A percentile compares a stretch with the other conserved stretches of the same genome.
Evolutionary conservation across 2,113 vertebrate genomes (phyloP).

Genomic region (Dryoscopus gambensis): DNA sequence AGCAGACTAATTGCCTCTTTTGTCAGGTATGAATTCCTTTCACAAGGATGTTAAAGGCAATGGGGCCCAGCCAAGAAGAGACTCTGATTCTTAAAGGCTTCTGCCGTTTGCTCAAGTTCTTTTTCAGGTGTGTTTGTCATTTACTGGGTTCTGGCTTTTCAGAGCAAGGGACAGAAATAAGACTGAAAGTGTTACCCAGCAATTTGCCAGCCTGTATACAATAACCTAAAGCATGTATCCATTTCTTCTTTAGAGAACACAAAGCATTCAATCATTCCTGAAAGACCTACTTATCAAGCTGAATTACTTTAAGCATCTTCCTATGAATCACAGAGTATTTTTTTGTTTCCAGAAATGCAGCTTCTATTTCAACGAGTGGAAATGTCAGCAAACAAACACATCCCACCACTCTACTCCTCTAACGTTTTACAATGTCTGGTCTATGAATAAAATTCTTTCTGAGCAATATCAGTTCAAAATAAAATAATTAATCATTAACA

Average conservation of each 20-base stretch:
- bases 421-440: neutral
- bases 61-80: neutral
- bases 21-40: constrained; percentile 42
- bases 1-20: constrained; percentile 53
- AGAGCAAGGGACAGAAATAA: neutral
- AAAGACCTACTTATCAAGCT: constrained; percentile 3
- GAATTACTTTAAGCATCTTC: neutral
- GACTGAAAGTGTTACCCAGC: neutral
- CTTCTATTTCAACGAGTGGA: neutral
- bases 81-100: neutral
- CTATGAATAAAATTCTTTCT: neutral
- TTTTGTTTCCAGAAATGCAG: neutral
- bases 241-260: neutral
- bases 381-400: neutral
- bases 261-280: constrained; percentile 11
- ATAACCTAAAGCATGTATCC: neutral
- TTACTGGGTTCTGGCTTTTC: neutral
- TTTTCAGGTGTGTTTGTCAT: neutral
- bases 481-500: neutral
- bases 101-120: neutral
- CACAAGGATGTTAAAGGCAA: constrained; percentile 20
- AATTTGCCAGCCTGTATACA: neutral
- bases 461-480: neutral
- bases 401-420: neutral
- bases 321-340: neutral